These are phyloP conservation scores for Tricholauxania praeusta DNA, from an alignment of 2,888 invertebrate species.

Conservation along the genomic window DNA sequence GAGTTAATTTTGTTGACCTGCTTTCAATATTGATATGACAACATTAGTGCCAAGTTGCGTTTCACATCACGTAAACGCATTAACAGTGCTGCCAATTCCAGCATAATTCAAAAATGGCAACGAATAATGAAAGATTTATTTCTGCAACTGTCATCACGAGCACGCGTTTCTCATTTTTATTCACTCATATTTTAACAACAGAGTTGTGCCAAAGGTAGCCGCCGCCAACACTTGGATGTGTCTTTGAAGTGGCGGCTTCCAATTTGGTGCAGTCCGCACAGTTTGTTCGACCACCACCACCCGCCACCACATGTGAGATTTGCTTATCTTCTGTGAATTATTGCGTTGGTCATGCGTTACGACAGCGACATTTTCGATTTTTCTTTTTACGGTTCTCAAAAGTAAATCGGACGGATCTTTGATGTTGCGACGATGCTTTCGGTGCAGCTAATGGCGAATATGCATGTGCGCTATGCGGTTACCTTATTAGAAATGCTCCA, in stretches of 20 bases:
- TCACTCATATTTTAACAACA: constrained; percentile 3
- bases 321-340: constrained; percentile 2
- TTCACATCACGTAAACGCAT: neutral
- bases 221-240: neutral
- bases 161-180: constrained; percentile 21
- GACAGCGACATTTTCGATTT: constrained; percentile 12
- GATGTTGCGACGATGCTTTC: neutral
- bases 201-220: constrained; percentile 17
- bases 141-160: constrained; percentile 27
- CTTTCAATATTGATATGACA: no score
- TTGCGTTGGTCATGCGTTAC: constrained; percentile 15
- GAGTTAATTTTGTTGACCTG: no score
- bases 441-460: constrained; percentile 2
- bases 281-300: neutral
- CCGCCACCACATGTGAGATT: constrained; percentile 3
- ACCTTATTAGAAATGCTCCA: constrained; percentile 14
- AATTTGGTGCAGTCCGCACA: constrained; percentile 8
- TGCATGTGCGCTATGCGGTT: neutral
- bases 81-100: neutral
- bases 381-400: constrained; percentile 12
- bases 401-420: constrained; percentile 24
- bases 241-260: neutral
- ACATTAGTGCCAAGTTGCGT: no score
- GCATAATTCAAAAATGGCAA: constrained; percentile 7
- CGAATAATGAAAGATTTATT: constrained; percentile 32